phyloP scores from a whole-genome alignment of 2,113 vertebrate genomes.

The Epinephelus moara region DNA sequence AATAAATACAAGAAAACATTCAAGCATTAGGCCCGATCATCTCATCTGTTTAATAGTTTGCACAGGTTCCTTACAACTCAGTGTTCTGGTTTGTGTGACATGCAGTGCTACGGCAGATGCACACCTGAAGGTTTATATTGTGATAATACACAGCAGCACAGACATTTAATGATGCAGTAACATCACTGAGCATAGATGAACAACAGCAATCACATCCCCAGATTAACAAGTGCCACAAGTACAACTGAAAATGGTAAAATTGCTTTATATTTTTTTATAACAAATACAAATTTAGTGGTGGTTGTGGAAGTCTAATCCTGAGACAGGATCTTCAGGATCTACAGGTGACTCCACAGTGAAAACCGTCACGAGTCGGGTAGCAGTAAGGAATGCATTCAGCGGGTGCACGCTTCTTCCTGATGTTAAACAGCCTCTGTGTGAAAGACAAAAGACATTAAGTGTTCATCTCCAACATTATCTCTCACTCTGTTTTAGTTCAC shows the following conservation, averaged over 20 bases:
- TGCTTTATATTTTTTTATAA: too few species aligned
- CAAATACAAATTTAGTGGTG: too few species aligned
- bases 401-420: conserved; percentile 69
- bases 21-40: too few species aligned
- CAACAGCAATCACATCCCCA: too few species aligned
- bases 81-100: too few species aligned
- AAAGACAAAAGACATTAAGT: conserved; percentile 36
- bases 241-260: neutral
- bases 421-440: conserved; percentile 60
- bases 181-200: too few species aligned
- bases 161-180: too few species aligned
- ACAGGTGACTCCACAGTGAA: conserved; percentile 78
- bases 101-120: too few species aligned
- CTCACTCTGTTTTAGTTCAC: conserved; percentile 5
- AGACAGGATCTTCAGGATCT: conserved; percentile 44
- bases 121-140: too few species aligned
- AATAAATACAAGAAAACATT: too few species aligned
- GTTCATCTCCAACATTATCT: conserved; percentile 12
- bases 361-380: neutral
- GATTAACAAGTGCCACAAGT: neutral
- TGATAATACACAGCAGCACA: neutral
- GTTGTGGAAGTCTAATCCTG: neutral
- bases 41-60: too few species aligned
- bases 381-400: conserved; percentile 59
- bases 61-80: too few species aligned